These are phyloP conservation scores for Microctonus aethiopoides DNA, from an alignment of 2,888 invertebrate species.

Conservation along the genomic window DNA sequence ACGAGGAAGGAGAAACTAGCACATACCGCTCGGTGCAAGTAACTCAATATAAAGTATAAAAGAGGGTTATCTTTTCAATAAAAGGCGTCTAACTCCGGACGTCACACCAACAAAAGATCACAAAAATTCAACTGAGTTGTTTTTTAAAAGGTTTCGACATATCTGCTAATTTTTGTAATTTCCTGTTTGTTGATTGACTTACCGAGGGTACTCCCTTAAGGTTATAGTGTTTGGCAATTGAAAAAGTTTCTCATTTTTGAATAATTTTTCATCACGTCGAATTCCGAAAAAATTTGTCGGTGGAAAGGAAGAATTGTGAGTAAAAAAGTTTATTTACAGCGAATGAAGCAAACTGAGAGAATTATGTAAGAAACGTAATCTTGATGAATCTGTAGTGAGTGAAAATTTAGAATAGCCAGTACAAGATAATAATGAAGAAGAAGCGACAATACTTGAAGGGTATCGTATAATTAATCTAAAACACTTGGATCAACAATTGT, in stretches of 20 bases:
- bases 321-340: slow-evolving; percentile 20
- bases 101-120: too few relatives aligned
- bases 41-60: too few relatives aligned
- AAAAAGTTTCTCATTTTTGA: neutral
- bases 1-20: too few relatives aligned
- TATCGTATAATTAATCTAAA: slow-evolving; percentile 25
- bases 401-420: neutral
- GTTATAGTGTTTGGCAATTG: neutral
- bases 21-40: too few relatives aligned
- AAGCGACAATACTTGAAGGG: slow-evolving; percentile 5
- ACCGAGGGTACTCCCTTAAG: neutral
- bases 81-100: too few relatives aligned
- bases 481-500: slow-evolving; percentile 17
- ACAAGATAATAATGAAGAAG: neutral
- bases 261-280: neutral
- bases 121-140: too few relatives aligned
- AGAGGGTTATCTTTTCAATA: too few relatives aligned
- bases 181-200: neutral
- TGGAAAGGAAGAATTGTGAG: slow-evolving; percentile 32
- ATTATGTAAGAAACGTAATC: too few relatives aligned
- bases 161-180: too few relatives aligned
- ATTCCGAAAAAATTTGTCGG: slow-evolving; percentile 18
- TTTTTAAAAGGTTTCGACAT: too few relatives aligned
- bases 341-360: neutral
- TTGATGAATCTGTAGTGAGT: neutral